Percentiles rank a stretch among this genome's conserved stretches.
Conservation (phyloP, 2,113 vertebrate genomes). For the Leucoraja erinaceus region DNA sequence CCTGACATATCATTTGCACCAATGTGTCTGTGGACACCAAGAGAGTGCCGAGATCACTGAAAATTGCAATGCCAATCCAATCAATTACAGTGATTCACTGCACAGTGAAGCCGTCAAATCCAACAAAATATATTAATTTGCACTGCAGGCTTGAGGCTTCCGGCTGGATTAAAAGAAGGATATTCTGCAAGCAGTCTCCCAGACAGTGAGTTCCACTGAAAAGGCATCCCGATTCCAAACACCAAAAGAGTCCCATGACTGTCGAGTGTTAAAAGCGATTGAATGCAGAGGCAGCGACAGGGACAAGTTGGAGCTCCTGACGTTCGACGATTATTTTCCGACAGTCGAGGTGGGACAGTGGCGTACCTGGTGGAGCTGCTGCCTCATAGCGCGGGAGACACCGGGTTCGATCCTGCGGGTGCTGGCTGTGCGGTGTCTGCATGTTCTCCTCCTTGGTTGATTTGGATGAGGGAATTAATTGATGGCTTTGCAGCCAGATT, state of each 20-base stretch:
- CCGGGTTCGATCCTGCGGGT: not conserved
- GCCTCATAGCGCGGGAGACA: not conserved
- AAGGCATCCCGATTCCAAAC: not conserved
- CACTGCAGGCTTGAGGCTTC: not conserved
- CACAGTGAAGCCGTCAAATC: not conserved
- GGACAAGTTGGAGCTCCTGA: not conserved
- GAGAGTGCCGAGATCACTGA: not conserved
- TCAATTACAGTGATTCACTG: not conserved
- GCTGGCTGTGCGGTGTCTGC: not conserved
- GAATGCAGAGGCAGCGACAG: not conserved
- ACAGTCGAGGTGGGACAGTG: not conserved
- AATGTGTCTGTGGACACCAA: not conserved
- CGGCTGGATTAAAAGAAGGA: not conserved
- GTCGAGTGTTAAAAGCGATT: not conserved
- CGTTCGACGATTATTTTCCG: not conserved
- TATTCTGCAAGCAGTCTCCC: not conserved
- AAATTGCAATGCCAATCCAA: slow-evolving; percentile 1
- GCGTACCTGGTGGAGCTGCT: no score
- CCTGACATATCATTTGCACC: not conserved
- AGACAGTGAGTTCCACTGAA: not conserved
- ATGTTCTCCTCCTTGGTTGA: no score
- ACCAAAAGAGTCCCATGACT: not conserved
- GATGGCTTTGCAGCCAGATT: no score
- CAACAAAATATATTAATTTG: slow-evolving; percentile 15
- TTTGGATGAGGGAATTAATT: no score